Percentiles rank a stretch among this genome's conserved stretches.
phyloP scores from a whole-genome alignment of 2,888 invertebrate genomes.

The Graphium colonna region DNA sequence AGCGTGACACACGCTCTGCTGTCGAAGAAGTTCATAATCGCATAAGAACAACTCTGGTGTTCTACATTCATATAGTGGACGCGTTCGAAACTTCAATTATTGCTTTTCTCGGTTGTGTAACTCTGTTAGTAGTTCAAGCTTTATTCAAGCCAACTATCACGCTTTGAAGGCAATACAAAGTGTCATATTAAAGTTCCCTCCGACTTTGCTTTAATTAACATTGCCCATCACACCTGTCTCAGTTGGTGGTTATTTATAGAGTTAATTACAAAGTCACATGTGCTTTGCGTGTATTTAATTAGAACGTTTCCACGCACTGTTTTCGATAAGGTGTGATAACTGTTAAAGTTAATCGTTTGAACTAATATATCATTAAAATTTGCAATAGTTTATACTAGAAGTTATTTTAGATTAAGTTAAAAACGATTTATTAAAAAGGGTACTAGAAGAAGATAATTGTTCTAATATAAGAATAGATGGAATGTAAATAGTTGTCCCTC shows the following conservation, averaged over 20 bases:
- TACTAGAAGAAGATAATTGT: no score
- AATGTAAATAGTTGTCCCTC: no score
- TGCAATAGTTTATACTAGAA: background rate
- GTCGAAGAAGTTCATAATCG: background rate
- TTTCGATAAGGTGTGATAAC: no score
- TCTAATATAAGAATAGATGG: no score
- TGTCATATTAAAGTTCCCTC: background rate
- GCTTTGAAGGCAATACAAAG: background rate
- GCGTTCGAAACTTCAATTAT: background rate
- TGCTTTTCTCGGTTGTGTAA: background rate
- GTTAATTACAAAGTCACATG: background rate
- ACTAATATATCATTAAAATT: no score
- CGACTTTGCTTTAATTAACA: background rate
- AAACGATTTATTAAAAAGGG: no score
- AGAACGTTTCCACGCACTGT: no score
- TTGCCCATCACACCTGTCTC: background rate
- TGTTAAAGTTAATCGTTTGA: no score
- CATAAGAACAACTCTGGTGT: conserved; percentile 3
- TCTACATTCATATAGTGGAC: background rate
- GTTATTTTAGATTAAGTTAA: no score
- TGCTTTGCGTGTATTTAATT: no score
- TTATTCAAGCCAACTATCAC: background rate
- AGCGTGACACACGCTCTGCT: conserved; percentile 3
- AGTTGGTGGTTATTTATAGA: background rate
- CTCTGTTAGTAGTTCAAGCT: background rate